Percentiles rank a stretch among this genome's conserved stretches.
phyloP scores from a whole-genome alignment of 2,797 vertebrate species.

The Microtus californicus region DNA sequence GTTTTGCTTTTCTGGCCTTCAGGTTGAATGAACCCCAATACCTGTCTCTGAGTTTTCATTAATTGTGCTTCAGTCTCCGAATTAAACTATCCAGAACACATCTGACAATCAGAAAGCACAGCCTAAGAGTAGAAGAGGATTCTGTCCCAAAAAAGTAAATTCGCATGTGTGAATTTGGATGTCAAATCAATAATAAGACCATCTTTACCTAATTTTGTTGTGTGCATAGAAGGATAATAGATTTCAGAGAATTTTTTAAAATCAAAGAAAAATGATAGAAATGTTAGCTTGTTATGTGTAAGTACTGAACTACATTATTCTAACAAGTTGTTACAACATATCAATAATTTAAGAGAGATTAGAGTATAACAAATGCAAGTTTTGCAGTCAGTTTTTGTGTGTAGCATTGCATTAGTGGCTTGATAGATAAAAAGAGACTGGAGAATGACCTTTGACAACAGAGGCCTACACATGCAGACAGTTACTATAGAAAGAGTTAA shows the following conservation, averaged over 20 bases:
- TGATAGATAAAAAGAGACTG: background rate
- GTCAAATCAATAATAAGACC: background rate
- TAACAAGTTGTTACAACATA: background rate
- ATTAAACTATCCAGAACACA: background rate
- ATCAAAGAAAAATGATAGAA: background rate
- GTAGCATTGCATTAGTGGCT: background rate
- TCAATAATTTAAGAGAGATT: background rate
- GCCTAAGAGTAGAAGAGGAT: background rate
- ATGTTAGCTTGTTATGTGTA: background rate
- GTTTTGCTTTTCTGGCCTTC: too few relatives aligned
- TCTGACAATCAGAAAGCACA: background rate
- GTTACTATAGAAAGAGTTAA: background rate
- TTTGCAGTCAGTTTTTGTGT: background rate
- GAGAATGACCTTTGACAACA: background rate
- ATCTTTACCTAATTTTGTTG: background rate
- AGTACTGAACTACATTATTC: background rate
- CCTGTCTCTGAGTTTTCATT: too few relatives aligned
- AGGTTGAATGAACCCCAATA: too few relatives aligned
- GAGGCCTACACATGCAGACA: background rate
- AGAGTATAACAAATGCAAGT: background rate
- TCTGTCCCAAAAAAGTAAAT: background rate
- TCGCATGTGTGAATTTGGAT: constrained; percentile 4
- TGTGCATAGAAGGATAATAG: background rate
- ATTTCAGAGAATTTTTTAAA: background rate
- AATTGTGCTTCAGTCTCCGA: background rate